Base-by-base conservation (phyloP, 2,113 vertebrate species). In the Atractosteus spatula region DNA sequence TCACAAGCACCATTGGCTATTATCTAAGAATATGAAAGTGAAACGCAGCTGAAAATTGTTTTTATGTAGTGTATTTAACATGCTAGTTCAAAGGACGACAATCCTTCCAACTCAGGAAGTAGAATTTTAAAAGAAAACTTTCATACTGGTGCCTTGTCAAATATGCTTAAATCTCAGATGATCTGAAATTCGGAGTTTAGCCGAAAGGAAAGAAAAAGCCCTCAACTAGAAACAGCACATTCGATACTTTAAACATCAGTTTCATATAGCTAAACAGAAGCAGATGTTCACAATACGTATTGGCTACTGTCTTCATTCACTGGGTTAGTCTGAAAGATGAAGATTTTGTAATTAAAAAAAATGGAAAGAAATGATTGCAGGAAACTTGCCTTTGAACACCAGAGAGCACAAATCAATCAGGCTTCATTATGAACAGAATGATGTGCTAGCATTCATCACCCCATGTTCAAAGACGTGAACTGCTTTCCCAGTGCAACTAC, bases 181-280 rank as follows among this genome's bases (percentile, higher is more conserved):
- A 16, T 56, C 11, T 56, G 16, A 69, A 69, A 57, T 69, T 69
- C 47, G 8, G 54, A 41, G 10, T 17, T 44, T 54, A 41, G n/a
- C 41, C 16, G 43, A 69, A 11, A 70, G 11, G 29, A n/a, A 41
- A 57, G 41, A 55, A 70, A 70, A 57, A 65, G 13, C 29, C 41
- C 5, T 70, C 55, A 59, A 57, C 16, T 44, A 61, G n/a, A 41
- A 41, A 7, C 29, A 13, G 55, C 12, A 43, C 51, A 69, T 42
- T 69, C 29, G 13, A 65, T 71, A 65, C 51, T 65, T 55, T 55
- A 66, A 55, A 66, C 51, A 72, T 65, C 5, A 64, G 64, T 29
- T 47, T 72, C 62, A 42, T 47, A 29, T 16, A 42, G 51, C 29
- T 56, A 65, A 72, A 16, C 17, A 65, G 42, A 72, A 42, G 13